Evolutionary conservation across 2,888 invertebrate species (phyloP).

Genomic region (Odontomyia ornata): DNA sequence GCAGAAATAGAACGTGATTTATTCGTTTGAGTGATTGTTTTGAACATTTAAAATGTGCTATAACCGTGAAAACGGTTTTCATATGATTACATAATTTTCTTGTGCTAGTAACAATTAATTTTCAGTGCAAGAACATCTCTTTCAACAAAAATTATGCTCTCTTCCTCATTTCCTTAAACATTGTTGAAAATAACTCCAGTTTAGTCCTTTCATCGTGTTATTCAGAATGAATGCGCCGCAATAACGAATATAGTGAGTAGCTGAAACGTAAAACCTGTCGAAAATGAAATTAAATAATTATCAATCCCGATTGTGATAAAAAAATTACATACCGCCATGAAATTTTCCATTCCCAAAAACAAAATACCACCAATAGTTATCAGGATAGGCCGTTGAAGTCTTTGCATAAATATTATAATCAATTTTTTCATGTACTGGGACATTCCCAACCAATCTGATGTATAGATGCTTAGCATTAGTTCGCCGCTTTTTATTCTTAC

Average conservation of each 20-base stretch:
- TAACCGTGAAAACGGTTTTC: too few relatives aligned
- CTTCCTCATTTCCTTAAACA: too few relatives aligned
- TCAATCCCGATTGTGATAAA: background rate
- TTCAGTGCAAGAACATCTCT: too few relatives aligned
- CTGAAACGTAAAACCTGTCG: slow-evolving; percentile 22
- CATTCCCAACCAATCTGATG: slow-evolving; percentile 20
- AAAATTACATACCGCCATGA: slow-evolving; percentile 32
- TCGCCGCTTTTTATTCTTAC: slow-evolving; percentile 11
- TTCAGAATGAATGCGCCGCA: slow-evolving; percentile 6
- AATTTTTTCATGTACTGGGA: slow-evolving; percentile 13
- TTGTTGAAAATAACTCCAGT: too few relatives aligned
- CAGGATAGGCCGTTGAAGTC: slow-evolving; percentile 19
- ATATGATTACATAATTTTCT: too few relatives aligned
- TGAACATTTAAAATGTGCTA: too few relatives aligned
- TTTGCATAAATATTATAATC: slow-evolving; percentile 36
- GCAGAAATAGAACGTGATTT: too few relatives aligned
- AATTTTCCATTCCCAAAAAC: slow-evolving; percentile 38
- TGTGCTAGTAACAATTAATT: too few relatives aligned
- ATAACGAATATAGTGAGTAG: slow-evolving; percentile 26
- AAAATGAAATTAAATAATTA: background rate
- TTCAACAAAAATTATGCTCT: too few relatives aligned
- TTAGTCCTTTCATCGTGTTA: too few relatives aligned
- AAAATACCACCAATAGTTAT: slow-evolving; percentile 33
- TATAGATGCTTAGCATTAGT: slow-evolving; percentile 15
- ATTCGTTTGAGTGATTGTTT: too few relatives aligned